Conservation (phyloP, 1,140 invertebrate species). For the Drosophila burlai region DNA sequence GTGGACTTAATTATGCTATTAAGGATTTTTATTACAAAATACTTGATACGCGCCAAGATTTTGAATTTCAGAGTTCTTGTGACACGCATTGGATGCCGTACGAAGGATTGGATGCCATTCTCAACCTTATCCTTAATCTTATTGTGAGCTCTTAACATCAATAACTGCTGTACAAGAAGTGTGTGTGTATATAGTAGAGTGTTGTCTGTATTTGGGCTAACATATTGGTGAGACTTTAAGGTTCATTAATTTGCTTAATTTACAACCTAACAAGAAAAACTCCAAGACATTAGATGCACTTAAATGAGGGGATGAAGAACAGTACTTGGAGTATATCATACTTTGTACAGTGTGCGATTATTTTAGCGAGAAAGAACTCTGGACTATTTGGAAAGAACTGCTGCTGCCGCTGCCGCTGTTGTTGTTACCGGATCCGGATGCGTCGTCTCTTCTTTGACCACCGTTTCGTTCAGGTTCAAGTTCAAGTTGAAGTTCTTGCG, state of each 20-base stretch:
- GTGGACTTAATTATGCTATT: constrained; percentile 8
- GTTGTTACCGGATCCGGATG: not conserved
- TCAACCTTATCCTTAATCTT: constrained; percentile 4
- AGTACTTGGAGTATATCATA: constrained; percentile 31
- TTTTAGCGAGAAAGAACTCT: not conserved
- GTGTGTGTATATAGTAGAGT: not conserved
- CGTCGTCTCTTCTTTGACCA: not conserved
- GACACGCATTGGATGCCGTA: not conserved
- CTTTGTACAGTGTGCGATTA: constrained; percentile 37
- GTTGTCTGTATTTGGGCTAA: constrained; percentile 7
- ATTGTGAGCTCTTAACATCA: too few relatives aligned
- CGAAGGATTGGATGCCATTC: not conserved
- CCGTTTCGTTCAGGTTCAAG: not conserved
- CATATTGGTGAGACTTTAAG: not conserved
- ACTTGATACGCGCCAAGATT: not conserved
- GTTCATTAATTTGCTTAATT: constrained; percentile 6
- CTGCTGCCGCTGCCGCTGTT: not conserved
- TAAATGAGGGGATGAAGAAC: constrained; percentile 12
- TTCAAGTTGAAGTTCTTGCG: not conserved
- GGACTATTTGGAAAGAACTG: constrained; percentile 21
- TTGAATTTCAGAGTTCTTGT: not conserved
- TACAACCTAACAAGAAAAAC: constrained; percentile 22
- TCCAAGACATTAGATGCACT: constrained; percentile 39
- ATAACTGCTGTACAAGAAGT: not conserved
- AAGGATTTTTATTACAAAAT: constrained; percentile 35